Evolutionary conservation across 2,888 invertebrate genomes (phyloP).

Genomic region (Plagodis dolabraria): DNA sequence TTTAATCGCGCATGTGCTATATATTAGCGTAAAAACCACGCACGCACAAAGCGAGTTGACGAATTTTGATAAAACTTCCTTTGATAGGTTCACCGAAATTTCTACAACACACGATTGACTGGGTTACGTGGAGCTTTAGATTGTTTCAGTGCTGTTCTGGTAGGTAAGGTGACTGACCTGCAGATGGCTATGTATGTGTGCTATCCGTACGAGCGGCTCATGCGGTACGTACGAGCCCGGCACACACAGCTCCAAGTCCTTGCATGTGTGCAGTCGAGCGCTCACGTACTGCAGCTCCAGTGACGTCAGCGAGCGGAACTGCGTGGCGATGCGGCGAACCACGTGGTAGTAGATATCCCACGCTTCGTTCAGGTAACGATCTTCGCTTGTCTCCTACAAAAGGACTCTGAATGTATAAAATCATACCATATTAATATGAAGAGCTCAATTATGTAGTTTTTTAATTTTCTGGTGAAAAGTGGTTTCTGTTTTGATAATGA

Average conservation of each 20-base stretch:
- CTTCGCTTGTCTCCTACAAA: constrained; percentile 89
- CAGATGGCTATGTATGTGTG: constrained; percentile 93
- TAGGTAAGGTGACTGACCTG: constrained; percentile 83
- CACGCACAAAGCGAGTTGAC: too few species aligned
- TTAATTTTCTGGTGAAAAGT: too few species aligned
- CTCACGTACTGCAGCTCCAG: constrained; percentile 97
- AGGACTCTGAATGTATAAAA: constrained; percentile 39
- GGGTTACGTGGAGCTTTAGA: too few species aligned
- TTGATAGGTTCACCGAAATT: too few species aligned
- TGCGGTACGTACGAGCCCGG: constrained; percentile 99
- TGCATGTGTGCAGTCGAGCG: constrained; percentile 93
- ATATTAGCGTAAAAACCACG: too few species aligned
- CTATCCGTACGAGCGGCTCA: constrained; percentile 93
- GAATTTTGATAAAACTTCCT: too few species aligned
- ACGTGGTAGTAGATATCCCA: constrained; percentile 99
- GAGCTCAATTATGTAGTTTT: too few species aligned
- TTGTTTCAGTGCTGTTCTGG: too few species aligned
- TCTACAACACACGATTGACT: too few species aligned
- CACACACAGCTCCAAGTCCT: constrained; percentile 96
- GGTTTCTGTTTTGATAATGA: too few species aligned
- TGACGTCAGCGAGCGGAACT: constrained; percentile 94
- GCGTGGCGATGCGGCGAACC: constrained; percentile 96
- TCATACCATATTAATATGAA: background rate
- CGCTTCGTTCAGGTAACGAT: constrained; percentile 97
- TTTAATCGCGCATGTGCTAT: too few species aligned